A percentile compares a stretch with the other conserved stretches of the same genome.
These are phyloP conservation scores for Amblyopsis rosae DNA, from an alignment of 2,113 vertebrate species.

Conservation along the genomic window DNA sequence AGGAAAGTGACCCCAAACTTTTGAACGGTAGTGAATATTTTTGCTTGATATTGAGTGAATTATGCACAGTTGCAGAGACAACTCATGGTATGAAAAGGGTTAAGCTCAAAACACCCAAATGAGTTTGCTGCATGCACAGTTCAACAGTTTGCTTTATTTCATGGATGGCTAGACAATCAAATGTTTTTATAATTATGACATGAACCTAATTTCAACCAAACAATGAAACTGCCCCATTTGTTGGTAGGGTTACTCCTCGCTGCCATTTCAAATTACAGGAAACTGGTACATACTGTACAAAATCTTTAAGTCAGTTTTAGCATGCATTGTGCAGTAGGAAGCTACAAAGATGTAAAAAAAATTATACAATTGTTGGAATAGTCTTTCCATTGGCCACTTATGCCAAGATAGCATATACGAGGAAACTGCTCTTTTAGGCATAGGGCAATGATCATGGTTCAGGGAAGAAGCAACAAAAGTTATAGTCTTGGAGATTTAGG, in stretches of 20 bases:
- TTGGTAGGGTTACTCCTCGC: neutral
- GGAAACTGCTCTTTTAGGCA: neutral
- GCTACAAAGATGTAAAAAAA: neutral
- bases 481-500: neutral
- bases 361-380: neutral
- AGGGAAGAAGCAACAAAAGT: neutral
- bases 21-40: no score
- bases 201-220: slow-evolving; percentile 18
- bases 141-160: slow-evolving; percentile 20
- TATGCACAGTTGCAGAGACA: slow-evolving; percentile 12
- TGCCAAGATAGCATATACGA: neutral
- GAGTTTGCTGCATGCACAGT: no score
- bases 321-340: neutral
- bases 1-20: no score
- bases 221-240: neutral
- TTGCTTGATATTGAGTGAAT: slow-evolving; percentile 29
- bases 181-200: slow-evolving; percentile 16
- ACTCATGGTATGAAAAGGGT: no score
- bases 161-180: slow-evolving; percentile 26
- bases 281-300: neutral
- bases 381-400: neutral
- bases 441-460: no score
- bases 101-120: no score
- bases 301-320: neutral
- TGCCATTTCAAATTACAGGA: neutral